phyloP scores from a whole-genome alignment of 2,888 invertebrate genomes.

The Formica aserva region DNA sequence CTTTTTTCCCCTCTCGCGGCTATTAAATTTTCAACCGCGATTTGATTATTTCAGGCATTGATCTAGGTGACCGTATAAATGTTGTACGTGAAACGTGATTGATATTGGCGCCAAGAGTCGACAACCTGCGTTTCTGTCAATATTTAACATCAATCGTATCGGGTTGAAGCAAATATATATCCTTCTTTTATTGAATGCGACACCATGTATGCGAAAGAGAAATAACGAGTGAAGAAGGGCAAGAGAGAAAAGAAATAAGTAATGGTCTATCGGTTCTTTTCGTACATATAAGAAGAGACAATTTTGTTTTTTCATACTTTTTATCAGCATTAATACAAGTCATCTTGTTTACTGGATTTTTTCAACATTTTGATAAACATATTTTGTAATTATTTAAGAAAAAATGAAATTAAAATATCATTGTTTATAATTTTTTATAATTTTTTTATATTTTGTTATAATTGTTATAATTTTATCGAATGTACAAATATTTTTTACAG shows the following conservation, averaged over 20 bases:
- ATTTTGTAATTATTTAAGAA: not conserved
- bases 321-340: not conserved
- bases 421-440: not conserved
- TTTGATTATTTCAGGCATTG: conserved; percentile 42
- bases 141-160: conserved; percentile 46
- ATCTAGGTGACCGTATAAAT: conserved; percentile 32
- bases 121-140: conserved; percentile 30
- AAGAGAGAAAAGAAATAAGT: not conserved
- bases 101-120: conserved; percentile 14
- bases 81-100: conserved; percentile 33
- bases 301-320: not conserved
- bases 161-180: conserved; percentile 23
- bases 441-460: not conserved
- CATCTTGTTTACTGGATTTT: not conserved
- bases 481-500: not conserved
- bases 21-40: conserved; percentile 32
- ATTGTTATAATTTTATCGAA: not conserved
- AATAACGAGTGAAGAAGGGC: not conserved
- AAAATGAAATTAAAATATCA: not conserved
- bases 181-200: conserved; percentile 18
- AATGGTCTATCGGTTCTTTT: not conserved
- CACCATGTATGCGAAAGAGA: not conserved
- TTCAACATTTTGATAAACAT: not conserved
- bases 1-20: not conserved
- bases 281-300: not conserved